Percentiles rank a stretch among this genome's conserved stretches.
These are phyloP conservation scores for Brachionus rubens DNA, from an alignment of 1,140 invertebrate genomes.

Conservation along the genomic window DNA sequence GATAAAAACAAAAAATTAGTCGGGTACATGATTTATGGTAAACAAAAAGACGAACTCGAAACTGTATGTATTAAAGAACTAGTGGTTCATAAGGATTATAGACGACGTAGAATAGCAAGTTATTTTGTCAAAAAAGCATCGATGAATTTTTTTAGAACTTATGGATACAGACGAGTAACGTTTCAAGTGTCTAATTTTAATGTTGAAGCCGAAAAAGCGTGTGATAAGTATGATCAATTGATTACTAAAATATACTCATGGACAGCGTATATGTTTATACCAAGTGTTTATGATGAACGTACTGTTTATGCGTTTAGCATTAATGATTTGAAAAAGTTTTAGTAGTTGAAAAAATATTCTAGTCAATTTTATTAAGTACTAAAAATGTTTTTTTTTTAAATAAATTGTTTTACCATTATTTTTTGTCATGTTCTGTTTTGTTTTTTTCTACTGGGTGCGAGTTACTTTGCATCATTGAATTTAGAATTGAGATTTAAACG, in stretches of 20 bases:
- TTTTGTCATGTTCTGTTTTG: no score
- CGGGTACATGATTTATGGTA: slow-evolving; percentile 22
- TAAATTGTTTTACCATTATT: no score
- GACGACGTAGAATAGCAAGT: slow-evolving; percentile 1
- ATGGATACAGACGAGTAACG: slow-evolving; percentile 19
- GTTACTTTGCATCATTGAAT: neutral
- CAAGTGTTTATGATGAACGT: slow-evolving; percentile 4
- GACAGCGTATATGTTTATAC: neutral
- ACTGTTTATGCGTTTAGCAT: slow-evolving; percentile 27
- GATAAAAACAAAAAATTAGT: slow-evolving; percentile 35
- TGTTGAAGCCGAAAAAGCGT: neutral
- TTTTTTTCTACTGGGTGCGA: neutral
- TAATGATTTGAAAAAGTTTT: slow-evolving; percentile 20
- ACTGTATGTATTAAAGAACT: slow-evolving; percentile 40
- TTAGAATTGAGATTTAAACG: no score
- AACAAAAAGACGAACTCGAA: slow-evolving; percentile 41
- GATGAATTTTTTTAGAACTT: neutral
- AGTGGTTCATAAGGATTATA: slow-evolving; percentile 15
- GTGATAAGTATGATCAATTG: neutral
- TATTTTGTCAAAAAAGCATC: neutral
- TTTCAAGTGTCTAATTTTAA: slow-evolving; percentile 40
- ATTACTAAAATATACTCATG: slow-evolving; percentile 20
- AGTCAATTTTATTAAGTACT: neutral
- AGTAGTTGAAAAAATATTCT: neutral
- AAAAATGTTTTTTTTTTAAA: neutral